phyloP scores from a whole-genome alignment of 2,797 vertebrate species.

The Heliangelus exortis region DNA sequence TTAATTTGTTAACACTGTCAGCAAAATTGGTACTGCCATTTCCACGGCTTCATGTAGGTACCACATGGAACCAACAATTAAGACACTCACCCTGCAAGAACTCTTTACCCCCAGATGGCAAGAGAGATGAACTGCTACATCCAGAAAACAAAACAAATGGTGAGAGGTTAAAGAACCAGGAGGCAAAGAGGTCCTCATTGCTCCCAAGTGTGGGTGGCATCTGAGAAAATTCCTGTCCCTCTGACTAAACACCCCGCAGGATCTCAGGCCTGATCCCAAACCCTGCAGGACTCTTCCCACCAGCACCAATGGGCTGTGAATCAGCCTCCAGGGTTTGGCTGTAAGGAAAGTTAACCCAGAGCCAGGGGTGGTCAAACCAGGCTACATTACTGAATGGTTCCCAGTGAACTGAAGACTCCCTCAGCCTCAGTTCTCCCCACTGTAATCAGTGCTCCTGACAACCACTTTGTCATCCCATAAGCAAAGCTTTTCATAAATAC shows the following conservation, averaged over 20 bases:
- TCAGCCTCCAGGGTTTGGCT: not conserved
- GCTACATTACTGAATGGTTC: not conserved
- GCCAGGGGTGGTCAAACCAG: not conserved
- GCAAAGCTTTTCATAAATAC: not conserved
- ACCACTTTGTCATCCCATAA: not conserved
- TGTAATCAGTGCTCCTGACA: not conserved
- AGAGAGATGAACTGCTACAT: not conserved
- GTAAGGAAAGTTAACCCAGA: not conserved
- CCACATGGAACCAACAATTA: not conserved
- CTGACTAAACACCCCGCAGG: not conserved
- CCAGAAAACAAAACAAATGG: not conserved
- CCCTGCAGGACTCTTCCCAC: not conserved
- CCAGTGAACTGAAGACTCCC: not conserved
- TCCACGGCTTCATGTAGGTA: not conserved
- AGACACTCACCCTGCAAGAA: not conserved
- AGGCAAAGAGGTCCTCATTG: not conserved
- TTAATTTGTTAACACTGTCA: not conserved
- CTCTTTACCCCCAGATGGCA: not conserved
- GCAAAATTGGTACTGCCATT: rapidly evolving
- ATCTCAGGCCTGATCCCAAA: not conserved
- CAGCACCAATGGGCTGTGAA: not conserved
- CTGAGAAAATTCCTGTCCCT: not conserved
- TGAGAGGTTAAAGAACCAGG: not conserved
- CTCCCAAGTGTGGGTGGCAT: rapidly evolving
- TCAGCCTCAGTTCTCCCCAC: not conserved